Evolutionary conservation across 1,140 invertebrate genomes (phyloP).

Genomic region (Gryon sp.): DNA sequence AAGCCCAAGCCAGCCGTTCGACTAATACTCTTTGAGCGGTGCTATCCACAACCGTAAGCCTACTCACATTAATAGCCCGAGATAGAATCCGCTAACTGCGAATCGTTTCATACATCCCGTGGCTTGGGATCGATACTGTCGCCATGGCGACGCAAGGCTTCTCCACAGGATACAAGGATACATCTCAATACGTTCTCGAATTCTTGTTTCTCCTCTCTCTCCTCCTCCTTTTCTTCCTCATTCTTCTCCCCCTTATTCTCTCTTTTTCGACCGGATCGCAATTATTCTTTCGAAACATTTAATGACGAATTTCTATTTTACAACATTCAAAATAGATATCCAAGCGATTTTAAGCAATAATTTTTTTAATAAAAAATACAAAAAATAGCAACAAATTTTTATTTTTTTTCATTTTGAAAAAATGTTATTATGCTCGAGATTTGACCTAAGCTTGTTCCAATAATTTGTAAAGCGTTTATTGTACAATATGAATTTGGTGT

Average conservation of each 20-base stretch:
- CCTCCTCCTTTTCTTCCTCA: constrained; percentile 12
- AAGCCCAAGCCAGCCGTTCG: constrained; percentile 28
- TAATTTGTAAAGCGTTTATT: too few relatives aligned
- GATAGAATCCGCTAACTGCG: constrained; percentile 68
- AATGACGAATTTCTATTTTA: too few relatives aligned
- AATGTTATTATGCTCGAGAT: too few relatives aligned
- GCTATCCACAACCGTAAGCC: constrained; percentile 62
- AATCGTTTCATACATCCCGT: constrained; percentile 68
- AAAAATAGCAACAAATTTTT: too few relatives aligned
- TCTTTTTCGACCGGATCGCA: not conserved
- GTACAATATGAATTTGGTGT: too few relatives aligned
- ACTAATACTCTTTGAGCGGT: constrained; percentile 51
- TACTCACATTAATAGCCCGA: constrained; percentile 67
- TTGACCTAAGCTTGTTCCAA: too few relatives aligned
- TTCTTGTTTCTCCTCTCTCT: constrained; percentile 35
- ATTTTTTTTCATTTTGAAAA: too few relatives aligned
- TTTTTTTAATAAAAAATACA: too few relatives aligned
- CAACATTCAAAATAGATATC: too few relatives aligned
- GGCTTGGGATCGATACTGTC: constrained; percentile 64
- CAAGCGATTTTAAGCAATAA: too few relatives aligned
- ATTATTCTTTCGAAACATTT: too few relatives aligned
- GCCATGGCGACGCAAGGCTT: constrained; percentile 62
- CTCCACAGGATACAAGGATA: constrained; percentile 65
- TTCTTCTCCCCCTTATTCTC: constrained; percentile 10
- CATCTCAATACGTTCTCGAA: constrained; percentile 67